Conservation (phyloP, 2,113 vertebrate species). For the Megaceryle maxima region DNA sequence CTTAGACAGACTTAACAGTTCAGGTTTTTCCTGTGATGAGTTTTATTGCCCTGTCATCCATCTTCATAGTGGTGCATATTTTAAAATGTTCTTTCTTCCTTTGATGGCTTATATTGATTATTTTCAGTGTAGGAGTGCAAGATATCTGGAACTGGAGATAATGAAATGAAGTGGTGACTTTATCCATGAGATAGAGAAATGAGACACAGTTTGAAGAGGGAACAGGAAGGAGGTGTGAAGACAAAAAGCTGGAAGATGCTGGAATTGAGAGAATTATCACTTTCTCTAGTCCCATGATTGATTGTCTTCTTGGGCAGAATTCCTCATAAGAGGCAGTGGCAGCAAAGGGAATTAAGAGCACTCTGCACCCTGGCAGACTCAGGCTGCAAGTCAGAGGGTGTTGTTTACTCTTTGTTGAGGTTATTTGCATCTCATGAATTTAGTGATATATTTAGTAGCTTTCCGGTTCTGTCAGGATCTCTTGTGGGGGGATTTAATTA, state of each 20-base stretch:
- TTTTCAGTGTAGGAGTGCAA: background rate
- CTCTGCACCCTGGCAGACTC: background rate
- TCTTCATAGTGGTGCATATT: background rate
- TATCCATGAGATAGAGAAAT: background rate
- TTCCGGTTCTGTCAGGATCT: background rate
- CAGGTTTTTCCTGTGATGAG: background rate
- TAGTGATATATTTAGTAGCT: background rate
- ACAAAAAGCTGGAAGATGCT: background rate
- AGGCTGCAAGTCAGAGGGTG: background rate
- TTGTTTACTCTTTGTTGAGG: background rate
- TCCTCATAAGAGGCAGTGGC: background rate
- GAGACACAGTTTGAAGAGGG: background rate
- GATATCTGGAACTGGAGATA: background rate
- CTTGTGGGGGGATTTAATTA: background rate
- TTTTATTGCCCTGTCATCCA: background rate
- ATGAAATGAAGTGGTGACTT: background rate
- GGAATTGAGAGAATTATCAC: background rate
- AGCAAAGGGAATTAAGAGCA: background rate
- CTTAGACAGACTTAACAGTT: background rate
- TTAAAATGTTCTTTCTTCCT: background rate
- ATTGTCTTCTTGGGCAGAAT: background rate
- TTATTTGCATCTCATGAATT: conserved; percentile 25
- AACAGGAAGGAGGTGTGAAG: background rate
- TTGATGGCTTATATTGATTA: background rate
- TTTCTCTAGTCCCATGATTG: background rate